Base-by-base conservation (phyloP, 1,140 invertebrate species). In the Whitmania pigra region DNA sequence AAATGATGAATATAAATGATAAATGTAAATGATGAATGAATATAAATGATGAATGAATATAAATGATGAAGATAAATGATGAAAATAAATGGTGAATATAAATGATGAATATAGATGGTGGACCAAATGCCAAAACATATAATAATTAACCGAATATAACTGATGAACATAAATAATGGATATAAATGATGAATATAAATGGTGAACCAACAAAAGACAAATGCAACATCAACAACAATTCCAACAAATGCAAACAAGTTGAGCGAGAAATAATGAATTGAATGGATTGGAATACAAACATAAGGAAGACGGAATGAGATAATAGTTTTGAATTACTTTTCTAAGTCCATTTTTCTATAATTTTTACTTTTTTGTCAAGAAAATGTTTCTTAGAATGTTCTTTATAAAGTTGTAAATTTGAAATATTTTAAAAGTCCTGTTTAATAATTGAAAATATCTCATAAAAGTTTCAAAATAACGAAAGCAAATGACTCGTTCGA, bases 201-300 rank as follows among this genome's bases (percentile, higher is more conserved):
- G 31, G 2, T 36, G 31, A 36, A 36, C 31, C 6, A 36, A 36
- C 31, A 36, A 36, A 36, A 2, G 9, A 57, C 54, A 9, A 57
- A 57, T n/a, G 54, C 54, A 57, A 57, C 20, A 63, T 9, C 20
- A 63, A 31, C 20, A 63, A 31, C 20, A 63, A 63, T 31, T 18
- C 1, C 20, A 63, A 63, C 20, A 63, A 63, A 22, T 18, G 29
- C 11, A 0, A 63, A 31, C 22, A 63, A 63, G 29, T 63, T 22
- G 9, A 63, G 57, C 29, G 29, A 63, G 9, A 25, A 63, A 25
- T 63, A 5, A 25, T 15, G 18, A n/a, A 25, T 13, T 7, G 29
- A 63, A 63, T 63, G 20, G 18, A 63, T 11, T 22, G 22, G 57
- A 63, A 63, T 63, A 18, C 57, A 63, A 63, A 63, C 22, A 17